Evolutionary conservation across 1,140 invertebrate species (phyloP).

Genomic region (Acromyrmex heyeri): DNA sequence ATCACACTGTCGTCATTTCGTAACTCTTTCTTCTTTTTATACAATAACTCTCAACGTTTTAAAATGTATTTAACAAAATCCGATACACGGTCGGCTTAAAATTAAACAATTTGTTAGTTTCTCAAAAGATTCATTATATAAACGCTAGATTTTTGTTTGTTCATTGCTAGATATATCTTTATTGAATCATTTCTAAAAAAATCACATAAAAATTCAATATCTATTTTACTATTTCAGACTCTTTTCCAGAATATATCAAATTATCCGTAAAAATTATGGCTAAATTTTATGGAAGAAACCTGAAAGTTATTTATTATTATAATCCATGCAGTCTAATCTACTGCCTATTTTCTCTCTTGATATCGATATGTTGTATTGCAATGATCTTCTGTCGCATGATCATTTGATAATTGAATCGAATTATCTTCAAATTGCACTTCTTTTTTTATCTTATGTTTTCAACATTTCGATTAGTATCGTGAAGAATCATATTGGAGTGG

Average conservation of each 20-base stretch:
- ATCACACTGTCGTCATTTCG: conserved; percentile 6
- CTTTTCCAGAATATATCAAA: not conserved
- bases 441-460: not conserved
- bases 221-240: conserved; percentile 9
- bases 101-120: conserved; percentile 18
- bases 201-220: not conserved
- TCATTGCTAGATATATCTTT: not conserved
- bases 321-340: conserved; percentile 16
- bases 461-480: conserved; percentile 17
- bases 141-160: not conserved
- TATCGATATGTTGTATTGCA: conserved; percentile 69
- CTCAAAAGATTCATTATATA: conserved; percentile 5
- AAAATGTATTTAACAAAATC: conserved; percentile 31
- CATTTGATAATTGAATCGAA: conserved; percentile 10
- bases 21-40: not conserved
- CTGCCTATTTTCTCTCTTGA: conserved; percentile 23
- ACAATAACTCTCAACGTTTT: conserved; percentile 15
- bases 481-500: not conserved
- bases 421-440: conserved; percentile 15
- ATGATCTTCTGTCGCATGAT: conserved; percentile 19
- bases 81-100: not conserved
- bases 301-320: conserved; percentile 41
- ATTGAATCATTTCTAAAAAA: conserved; percentile 1
- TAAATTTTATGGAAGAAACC: not conserved
- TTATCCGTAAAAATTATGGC: not conserved